Percentiles rank a stretch among this genome's conserved stretches.
phyloP scores from a whole-genome alignment of 2,113 vertebrate genomes.

The Cepphus grylle region DNA sequence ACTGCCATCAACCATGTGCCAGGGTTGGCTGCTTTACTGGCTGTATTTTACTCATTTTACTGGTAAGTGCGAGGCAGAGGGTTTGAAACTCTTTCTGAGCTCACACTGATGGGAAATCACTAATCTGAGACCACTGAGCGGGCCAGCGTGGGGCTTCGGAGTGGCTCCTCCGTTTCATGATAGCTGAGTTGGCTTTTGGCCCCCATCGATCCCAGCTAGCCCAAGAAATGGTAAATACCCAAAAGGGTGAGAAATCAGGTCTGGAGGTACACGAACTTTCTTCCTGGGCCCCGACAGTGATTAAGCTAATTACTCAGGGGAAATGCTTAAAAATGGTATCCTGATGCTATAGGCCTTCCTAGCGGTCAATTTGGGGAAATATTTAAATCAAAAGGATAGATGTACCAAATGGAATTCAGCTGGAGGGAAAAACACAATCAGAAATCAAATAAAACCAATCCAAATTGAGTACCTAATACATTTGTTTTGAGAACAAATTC shows the following conservation, averaged over 20 bases:
- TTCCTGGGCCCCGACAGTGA: not conserved
- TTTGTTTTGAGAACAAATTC: slow-evolving; percentile 30
- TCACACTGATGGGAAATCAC: not conserved
- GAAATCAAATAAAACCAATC: not conserved
- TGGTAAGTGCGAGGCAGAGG: not conserved
- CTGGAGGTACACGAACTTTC: not conserved
- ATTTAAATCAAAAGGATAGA: not conserved
- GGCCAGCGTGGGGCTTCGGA: not conserved
- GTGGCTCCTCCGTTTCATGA: not conserved
- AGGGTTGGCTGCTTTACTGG: not conserved
- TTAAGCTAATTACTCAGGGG: not conserved
- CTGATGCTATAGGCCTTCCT: not conserved
- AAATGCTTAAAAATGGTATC: not conserved
- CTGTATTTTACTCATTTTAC: not conserved
- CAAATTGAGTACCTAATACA: not conserved
- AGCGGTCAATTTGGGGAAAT: not conserved
- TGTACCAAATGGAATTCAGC: not conserved
- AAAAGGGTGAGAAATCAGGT: not conserved
- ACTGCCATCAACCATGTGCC: not conserved
- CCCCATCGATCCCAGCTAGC: not conserved
- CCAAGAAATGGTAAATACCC: not conserved
- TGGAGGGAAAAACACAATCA: not conserved
- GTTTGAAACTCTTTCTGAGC: not conserved
- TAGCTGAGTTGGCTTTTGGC: not conserved
- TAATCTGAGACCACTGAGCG: not conserved